Base-by-base conservation (phyloP, 2,113 vertebrate species). In the Guaruba guarouba region DNA sequence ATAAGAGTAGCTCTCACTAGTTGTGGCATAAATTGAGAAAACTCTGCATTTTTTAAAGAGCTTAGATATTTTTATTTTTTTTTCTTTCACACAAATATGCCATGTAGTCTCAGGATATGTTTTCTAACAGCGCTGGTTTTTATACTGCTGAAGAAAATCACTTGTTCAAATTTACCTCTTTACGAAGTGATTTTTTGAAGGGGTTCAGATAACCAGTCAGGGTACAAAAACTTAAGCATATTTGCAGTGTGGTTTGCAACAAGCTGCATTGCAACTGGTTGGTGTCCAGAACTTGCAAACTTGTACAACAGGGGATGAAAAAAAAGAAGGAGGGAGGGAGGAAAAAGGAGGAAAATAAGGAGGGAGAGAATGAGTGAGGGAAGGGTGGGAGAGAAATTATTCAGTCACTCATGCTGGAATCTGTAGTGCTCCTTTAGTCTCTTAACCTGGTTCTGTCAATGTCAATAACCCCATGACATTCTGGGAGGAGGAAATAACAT, bases 401-500 rank as follows among this genome's bases (percentile, higher is more conserved):
- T 64, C 48, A 11, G 44, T 57, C 7, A 2, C 17, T 79, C 1
- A 1, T 59, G 29, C 86, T 46, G 91, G 92, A 69, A 73, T 82
- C 69, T 22, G 20, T 59, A 13, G 55, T 8, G 41, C 20, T 93
- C 24, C 52, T 83, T 78, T 18, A 84, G 84, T 93, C 43, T 73
- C 57, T 39, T 95, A 97, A 91, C 92, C 90, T 85, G 96, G 86
- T 95, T 96, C 91, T 93, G 93, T 94, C 96, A 87, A 63, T 92
- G 96, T 79, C 92, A 92, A 84, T 96, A 92, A 76, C 77, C 79
- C 48, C 0, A 8, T 82, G 96, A 87, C 88, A 73, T 49, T 66
- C 48, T 89, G 77, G 83, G 74, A 92, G 44, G 3, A 85, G 83
- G 48, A 48, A 83, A 67, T 93, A 62, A 7, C 11, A 20, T 84